Conservation (phyloP, 2,113 vertebrate species). For the Stegastes partitus region DNA sequence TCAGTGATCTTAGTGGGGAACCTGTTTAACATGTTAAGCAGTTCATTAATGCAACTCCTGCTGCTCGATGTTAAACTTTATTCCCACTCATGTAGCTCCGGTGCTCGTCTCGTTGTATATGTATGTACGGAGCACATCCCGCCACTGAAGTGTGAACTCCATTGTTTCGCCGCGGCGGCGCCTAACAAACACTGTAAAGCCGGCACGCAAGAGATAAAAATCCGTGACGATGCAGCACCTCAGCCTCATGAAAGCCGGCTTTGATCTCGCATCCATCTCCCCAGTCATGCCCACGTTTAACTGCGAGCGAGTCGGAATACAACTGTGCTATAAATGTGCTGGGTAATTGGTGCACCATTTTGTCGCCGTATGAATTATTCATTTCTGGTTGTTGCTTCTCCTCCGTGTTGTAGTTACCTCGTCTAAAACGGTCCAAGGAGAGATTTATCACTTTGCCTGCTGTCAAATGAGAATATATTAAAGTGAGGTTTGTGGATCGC, state of each 20-base stretch:
- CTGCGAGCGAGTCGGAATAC: slow-evolving; percentile 46
- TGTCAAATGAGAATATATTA: slow-evolving; percentile 82
- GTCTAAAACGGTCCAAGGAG: slow-evolving; percentile 75
- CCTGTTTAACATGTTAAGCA: too few species aligned
- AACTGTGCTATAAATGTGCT: slow-evolving; percentile 61
- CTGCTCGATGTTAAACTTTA: too few species aligned
- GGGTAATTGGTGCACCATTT: slow-evolving; percentile 74
- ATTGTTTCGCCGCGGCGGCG: slow-evolving; percentile 15
- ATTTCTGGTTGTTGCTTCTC: slow-evolving; percentile 74
- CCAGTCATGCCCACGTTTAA: slow-evolving; percentile 32
- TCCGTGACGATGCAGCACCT: slow-evolving; percentile 1
- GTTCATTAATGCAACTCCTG: too few species aligned
- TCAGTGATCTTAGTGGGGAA: too few species aligned
- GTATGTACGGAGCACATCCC: not conserved
- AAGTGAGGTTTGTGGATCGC: slow-evolving; percentile 73
- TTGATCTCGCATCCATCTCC: slow-evolving; percentile 63
- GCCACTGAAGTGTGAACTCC: slow-evolving; percentile 1
- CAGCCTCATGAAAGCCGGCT: slow-evolving; percentile 53
- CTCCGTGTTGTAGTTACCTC: slow-evolving; percentile 77
- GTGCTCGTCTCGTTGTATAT: too few species aligned
- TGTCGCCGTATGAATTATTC: slow-evolving; percentile 81
- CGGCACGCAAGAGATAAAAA: slow-evolving; percentile 41
- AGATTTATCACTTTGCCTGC: slow-evolving; percentile 79
- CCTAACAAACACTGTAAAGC: slow-evolving; percentile 30
- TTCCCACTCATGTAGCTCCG: too few species aligned